Evolutionary conservation across 2,888 invertebrate genomes (phyloP).

Genomic region (Rotaria macrura): DNA sequence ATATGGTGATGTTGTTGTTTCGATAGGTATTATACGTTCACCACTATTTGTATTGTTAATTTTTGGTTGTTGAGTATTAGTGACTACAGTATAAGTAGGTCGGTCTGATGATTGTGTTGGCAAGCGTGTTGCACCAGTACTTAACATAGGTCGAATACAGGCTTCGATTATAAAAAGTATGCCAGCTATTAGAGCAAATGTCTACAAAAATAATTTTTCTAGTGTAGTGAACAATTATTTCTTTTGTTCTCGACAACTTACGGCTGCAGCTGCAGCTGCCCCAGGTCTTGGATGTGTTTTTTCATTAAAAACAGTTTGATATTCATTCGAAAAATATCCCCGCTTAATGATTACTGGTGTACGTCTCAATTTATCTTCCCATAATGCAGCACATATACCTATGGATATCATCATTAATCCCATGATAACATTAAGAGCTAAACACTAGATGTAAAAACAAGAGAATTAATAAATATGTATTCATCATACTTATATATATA

Average conservation of each 20-base stretch:
- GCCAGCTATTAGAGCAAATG: background rate
- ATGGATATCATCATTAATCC: slow-evolving; percentile 7
- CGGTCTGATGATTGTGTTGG: background rate
- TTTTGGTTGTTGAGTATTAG: background rate
- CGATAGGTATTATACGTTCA: background rate
- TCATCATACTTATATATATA: too few relatives aligned
- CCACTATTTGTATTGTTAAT: background rate
- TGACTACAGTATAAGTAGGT: background rate
- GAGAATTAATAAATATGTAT: background rate
- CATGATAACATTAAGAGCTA: background rate
- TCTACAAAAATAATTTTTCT: background rate
- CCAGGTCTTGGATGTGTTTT: background rate
- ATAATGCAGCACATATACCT: background rate
- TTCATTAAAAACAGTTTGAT: background rate
- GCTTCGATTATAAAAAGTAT: slow-evolving; percentile 4
- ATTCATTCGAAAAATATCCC: background rate
- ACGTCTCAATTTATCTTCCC: slow-evolving; percentile 9
- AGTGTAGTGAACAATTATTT: too few relatives aligned
- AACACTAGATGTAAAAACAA: background rate
- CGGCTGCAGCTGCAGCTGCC: slow-evolving; percentile 12
- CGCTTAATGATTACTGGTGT: background rate
- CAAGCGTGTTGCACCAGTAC: background rate
- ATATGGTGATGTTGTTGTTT: background rate
- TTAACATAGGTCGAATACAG: background rate
- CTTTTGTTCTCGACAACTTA: background rate